These are phyloP conservation scores for Ctena decussata DNA, from an alignment of 2,888 invertebrate species.

Conservation along the genomic window DNA sequence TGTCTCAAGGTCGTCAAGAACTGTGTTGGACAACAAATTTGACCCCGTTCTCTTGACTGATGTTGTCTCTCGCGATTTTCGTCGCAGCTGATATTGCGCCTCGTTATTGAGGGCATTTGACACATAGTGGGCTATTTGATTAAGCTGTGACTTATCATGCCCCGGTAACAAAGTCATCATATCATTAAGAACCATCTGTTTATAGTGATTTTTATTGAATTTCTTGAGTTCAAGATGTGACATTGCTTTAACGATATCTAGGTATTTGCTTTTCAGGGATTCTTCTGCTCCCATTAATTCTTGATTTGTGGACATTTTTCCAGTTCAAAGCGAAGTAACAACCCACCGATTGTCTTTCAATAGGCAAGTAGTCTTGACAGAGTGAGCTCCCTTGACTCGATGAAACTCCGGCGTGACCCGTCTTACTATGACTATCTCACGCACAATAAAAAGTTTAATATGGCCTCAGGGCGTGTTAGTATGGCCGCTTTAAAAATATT, in stretches of 20 bases:
- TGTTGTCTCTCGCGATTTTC: not conserved
- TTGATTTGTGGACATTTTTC: not conserved
- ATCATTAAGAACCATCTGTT: not conserved
- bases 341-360: not conserved
- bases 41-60: not conserved
- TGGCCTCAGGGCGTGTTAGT: conserved; percentile 1
- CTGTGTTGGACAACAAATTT: not conserved
- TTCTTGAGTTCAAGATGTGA: not conserved
- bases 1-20: not conserved
- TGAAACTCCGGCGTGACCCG: not conserved
- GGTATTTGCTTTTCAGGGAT: not conserved
- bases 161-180: not conserved
- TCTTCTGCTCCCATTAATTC: not conserved
- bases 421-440: not conserved
- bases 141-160: not conserved
- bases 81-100: not conserved
- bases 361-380: too few species aligned
- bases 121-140: not conserved
- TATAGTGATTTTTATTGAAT: not conserved
- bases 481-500: not conserved
- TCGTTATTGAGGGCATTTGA: not conserved
- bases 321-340: not conserved
- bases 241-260: not conserved
- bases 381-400: not conserved
- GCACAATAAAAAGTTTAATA: not conserved